A percentile compares a stretch with the other conserved stretches of the same genome.
phyloP scores from a whole-genome alignment of 2,888 invertebrate species.

The Eulithis testata region DNA sequence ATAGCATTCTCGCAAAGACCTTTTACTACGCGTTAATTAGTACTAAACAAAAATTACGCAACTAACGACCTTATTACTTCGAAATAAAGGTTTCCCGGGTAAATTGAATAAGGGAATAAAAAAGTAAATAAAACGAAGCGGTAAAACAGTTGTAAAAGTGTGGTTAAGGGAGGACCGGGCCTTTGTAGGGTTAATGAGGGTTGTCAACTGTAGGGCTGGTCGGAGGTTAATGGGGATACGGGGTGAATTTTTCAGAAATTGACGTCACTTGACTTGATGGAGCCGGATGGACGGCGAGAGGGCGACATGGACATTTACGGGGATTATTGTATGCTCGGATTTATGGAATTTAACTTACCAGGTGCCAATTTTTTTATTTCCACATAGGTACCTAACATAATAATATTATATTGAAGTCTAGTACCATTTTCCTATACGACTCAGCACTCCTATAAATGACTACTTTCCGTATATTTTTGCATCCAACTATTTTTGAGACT shows the following conservation, averaged over 20 bases:
- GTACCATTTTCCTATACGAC: no score
- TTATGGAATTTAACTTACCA: background rate
- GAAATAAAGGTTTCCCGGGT: slow-evolving; percentile 39
- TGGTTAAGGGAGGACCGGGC: slow-evolving; percentile 42
- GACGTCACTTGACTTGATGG: slow-evolving; percentile 34
- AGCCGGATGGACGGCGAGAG: slow-evolving; percentile 14
- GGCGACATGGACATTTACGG: background rate
- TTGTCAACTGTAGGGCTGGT: slow-evolving; percentile 37
- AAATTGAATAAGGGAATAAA: slow-evolving; percentile 51
- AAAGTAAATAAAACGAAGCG: slow-evolving; percentile 48
- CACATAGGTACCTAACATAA: no score
- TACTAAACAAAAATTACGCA: slow-evolving; percentile 43
- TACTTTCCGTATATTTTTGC: no score
- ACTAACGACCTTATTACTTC: slow-evolving; percentile 44
- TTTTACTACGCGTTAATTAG: slow-evolving; percentile 43
- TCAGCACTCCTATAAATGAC: no score
- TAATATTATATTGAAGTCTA: no score
- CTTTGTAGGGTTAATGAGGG: slow-evolving; percentile 43
- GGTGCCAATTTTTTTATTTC: no score
- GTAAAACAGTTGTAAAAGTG: slow-evolving; percentile 51
- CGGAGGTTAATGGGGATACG: slow-evolving; percentile 31
- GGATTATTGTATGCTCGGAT: background rate
- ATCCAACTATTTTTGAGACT: slow-evolving; percentile 1
- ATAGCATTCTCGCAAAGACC: slow-evolving; percentile 29
- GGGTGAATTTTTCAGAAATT: slow-evolving; percentile 38